phyloP scores from a whole-genome alignment of 2,888 invertebrate species.

The Cordylochernes scorpioides region DNA sequence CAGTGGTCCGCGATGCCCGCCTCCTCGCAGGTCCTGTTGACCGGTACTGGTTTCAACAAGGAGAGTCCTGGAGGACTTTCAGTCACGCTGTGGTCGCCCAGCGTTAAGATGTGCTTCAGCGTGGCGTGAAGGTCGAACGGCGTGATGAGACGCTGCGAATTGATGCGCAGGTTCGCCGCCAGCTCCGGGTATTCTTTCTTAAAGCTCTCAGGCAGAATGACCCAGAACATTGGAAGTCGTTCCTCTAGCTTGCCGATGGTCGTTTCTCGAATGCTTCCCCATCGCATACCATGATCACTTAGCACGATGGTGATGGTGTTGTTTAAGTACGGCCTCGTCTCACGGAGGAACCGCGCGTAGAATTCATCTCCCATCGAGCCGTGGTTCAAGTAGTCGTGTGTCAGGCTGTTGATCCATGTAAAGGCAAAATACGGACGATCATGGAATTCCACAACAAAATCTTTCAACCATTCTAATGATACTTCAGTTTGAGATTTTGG shows the following conservation, averaged over 20 bases:
- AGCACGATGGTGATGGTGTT: slow-evolving; percentile 13
- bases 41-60: slow-evolving; percentile 19
- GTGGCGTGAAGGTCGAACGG: slow-evolving; percentile 24
- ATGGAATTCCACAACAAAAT: slow-evolving; percentile 5
- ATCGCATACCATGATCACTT: slow-evolving; percentile 23
- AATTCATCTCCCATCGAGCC: slow-evolving; percentile 19
- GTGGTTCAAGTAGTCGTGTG: slow-evolving; percentile 20
- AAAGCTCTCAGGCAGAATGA: slow-evolving; percentile 43
- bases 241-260: slow-evolving; percentile 22
- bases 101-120: slow-evolving; percentile 17
- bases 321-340: slow-evolving; percentile 25
- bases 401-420: slow-evolving; percentile 20
- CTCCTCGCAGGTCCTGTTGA: slow-evolving; percentile 19
- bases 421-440: slow-evolving; percentile 17
- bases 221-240: slow-evolving; percentile 19
- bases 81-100: slow-evolving; percentile 3
- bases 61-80: slow-evolving; percentile 12
- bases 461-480: slow-evolving; percentile 5
- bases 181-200: slow-evolving; percentile 32
- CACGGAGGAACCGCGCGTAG: slow-evolving; percentile 28
- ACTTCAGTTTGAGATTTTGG: slow-evolving; percentile 9
- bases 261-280: slow-evolving; percentile 19
- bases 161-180: slow-evolving; percentile 34
- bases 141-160: slow-evolving; percentile 24
- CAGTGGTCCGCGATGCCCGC: slow-evolving; percentile 21